Conservation (phyloP, 1,140 invertebrate species). For the Pseudoatta argentina region DNA sequence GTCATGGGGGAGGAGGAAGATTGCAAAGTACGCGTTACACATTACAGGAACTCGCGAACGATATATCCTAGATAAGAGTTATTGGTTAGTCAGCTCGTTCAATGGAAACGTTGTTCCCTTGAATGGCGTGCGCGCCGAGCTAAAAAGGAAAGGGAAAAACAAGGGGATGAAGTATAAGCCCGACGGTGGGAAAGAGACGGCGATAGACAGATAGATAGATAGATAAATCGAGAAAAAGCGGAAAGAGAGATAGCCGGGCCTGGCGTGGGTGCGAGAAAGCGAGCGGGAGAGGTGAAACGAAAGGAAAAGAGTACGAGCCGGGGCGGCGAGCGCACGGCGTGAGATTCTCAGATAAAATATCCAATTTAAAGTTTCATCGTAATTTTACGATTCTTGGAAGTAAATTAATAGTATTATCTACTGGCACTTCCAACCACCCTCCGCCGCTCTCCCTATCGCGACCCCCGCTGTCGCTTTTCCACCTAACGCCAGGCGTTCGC, state of each 20-base stretch:
- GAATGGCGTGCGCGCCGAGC: constrained; percentile 60
- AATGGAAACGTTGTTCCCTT: constrained; percentile 74
- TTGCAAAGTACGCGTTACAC: constrained; percentile 15
- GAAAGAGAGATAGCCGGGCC: constrained; percentile 23
- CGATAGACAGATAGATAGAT: constrained; percentile 58
- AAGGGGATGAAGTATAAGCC: constrained; percentile 48
- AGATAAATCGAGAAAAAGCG: constrained; percentile 58
- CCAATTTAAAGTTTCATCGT: constrained; percentile 86
- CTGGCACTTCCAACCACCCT: constrained; percentile 66
- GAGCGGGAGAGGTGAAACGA: constrained; percentile 1
- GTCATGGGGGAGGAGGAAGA: not conserved
- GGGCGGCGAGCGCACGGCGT: constrained; percentile 60
- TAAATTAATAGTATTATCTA: constrained; percentile 85
- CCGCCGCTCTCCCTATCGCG: not conserved
- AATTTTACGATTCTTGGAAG: constrained; percentile 85
- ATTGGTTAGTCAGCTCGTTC: constrained; percentile 74
- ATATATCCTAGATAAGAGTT: constrained; percentile 71
- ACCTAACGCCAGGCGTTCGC: constrained; percentile 11
- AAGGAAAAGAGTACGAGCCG: constrained; percentile 41
- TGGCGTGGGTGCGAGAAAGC: constrained; percentile 18
- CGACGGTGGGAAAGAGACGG: constrained; percentile 35
- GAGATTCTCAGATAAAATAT: constrained; percentile 84
- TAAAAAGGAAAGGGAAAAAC: constrained; percentile 50
- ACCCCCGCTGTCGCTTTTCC: constrained; percentile 18
- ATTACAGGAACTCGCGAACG: constrained; percentile 64